Base-by-base conservation (phyloP, 2,888 invertebrate species). In the Drosophila hamatofila region DNA sequence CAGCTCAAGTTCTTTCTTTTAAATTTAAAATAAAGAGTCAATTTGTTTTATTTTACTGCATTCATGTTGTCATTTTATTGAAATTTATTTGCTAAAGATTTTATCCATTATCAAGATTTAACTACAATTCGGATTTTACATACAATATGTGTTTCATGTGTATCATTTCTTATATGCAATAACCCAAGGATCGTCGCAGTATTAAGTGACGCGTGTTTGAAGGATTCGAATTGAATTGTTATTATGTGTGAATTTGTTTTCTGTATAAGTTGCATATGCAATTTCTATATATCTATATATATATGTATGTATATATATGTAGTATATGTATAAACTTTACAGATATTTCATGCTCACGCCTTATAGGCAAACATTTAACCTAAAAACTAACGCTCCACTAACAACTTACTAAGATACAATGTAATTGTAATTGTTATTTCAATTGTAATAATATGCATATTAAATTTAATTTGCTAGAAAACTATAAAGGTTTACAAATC, bases 61-160 rank as follows among this genome's bases (percentile, higher is more conserved):
- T 62, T 84, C 69, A n/a, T 60, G 56, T 73, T 80, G 67, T 62
- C 80, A 42, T 73, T 87, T 80, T 80, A 80, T 80, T 76, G 70
- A 78, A 83, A 75, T 87, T 85, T 88, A 88, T 85, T 88, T 54
- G 65, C 86, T 86, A 83, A 88, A 81, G 77, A 83, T 79, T 84
- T 85, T 75, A 80, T 72, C 80, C 80, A 75, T 80, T 87, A 74
- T 79, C 68, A 88, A 83, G 79, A 80, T 83, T 83, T 85, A 86
- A 83, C 88, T 86, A 86, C 83, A 75, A 77, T 81, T 87, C 82
- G 78, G 86, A 79, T 83, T 86, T 86, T 77, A 83, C 77, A 84
- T 81, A 71, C 59, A 70, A 60, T 60, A 71, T 74, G 58, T 59
- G 27, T 48, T n/a, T 62, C 39, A 16, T 58, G 46, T 52, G 25